phyloP scores from a whole-genome alignment of 2,888 invertebrate species.

The Polydrusus pterygomalis region DNA sequence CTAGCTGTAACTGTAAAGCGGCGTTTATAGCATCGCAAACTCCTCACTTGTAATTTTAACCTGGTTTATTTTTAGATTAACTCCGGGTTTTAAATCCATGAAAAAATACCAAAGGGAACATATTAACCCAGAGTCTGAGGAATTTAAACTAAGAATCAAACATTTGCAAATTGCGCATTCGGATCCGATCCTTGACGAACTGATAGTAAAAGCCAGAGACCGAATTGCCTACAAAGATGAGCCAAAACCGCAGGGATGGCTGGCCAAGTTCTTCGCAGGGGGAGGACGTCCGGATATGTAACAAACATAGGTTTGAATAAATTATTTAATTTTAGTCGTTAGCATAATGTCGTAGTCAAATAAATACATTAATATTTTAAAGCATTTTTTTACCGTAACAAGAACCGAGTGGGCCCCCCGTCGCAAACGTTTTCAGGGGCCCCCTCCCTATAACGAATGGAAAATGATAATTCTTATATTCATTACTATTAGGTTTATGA shows the following conservation, averaged over 20 bases:
- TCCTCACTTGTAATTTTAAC: background rate
- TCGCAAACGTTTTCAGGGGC: too few relatives aligned
- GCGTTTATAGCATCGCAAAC: background rate
- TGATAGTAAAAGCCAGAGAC: constrained; percentile 60
- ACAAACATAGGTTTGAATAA: constrained; percentile 44
- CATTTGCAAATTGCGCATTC: constrained; percentile 48
- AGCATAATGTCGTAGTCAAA: background rate
- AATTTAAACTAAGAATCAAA: constrained; percentile 50
- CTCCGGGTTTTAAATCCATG: constrained; percentile 61
- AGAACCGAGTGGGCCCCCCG: too few relatives aligned
- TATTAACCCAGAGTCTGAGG: constrained; percentile 62
- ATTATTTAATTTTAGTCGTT: background rate
- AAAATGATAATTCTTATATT: too few relatives aligned
- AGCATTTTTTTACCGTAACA: background rate
- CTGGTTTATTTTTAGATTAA: constrained; percentile 60
- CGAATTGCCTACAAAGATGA: constrained; percentile 61
- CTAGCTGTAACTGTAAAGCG: background rate
- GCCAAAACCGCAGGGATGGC: constrained; percentile 61
- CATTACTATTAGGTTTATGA: too few relatives aligned
- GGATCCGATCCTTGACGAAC: constrained; percentile 53
- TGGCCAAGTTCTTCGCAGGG: constrained; percentile 58
- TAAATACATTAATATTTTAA: background rate
- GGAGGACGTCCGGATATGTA: constrained; percentile 53
- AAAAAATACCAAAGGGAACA: constrained; percentile 57
- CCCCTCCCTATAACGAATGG: too few relatives aligned